Evolutionary conservation across 2,888 invertebrate genomes (phyloP), one percentile per base, ranked within the genome.

Genomic region (Axea sp.): DNA sequence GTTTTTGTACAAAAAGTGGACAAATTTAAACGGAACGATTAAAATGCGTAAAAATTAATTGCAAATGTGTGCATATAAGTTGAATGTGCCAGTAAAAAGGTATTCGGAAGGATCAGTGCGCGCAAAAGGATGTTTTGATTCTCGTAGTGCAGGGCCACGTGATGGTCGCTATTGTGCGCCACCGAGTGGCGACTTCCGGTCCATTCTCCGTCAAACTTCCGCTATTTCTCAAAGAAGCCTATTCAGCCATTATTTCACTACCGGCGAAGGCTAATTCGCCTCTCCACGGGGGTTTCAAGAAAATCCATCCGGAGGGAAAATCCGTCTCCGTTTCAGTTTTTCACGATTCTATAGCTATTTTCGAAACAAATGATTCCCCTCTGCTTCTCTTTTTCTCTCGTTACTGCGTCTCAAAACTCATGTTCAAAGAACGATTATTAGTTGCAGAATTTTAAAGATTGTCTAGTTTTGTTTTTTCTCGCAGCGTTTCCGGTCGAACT

Each of bases 121-220:
- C 53, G 67, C 57, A 76, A 76, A 79, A 80, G 80, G 81, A 82
- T 83, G 82, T 84, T 83, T 81, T 83, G 84, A 83, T 83, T 82
- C 80, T 79, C 75, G 75, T 77, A 75, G 69, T 62, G 77, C 76
- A 72, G 73, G 76, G 68, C 76, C 76, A 77, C 76, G 76, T 77
- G 68, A 69, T 76, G 78, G 77, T 75, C 45, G 74, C 69, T 53
- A 78, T 81, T 81, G 80, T 81, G 62, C 72, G 59, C 68, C 64
- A 64, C 76, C 76, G 80, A 83, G 82, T 82, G 81, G 82, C 81
- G 80, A 81, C 82, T 83, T 84, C 83, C 84, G 83, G 82, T 80
- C 79, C 79, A 83, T 84, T 84, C 83, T 82, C 80, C 73, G 68
- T 67, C 53, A 77, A 81, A 83, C 84, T 83, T 83, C 84, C 83